A percentile compares a stretch with the other conserved stretches of the same genome.
These are phyloP conservation scores for Prunella strophiata DNA, from an alignment of 2,797 vertebrate species.

Conservation along the genomic window DNA sequence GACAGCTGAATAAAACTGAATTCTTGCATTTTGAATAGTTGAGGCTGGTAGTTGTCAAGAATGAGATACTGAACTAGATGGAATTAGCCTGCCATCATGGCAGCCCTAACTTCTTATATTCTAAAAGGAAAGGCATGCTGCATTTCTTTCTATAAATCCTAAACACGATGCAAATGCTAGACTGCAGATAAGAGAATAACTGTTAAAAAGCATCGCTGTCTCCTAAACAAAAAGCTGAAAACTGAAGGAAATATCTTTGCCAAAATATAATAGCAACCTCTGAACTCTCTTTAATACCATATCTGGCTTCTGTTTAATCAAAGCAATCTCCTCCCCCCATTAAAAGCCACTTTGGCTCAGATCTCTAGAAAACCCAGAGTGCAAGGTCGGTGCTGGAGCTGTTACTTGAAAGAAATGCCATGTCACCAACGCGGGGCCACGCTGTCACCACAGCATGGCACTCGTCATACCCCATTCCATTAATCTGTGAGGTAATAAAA, in stretches of 20 bases:
- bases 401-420: conserved; percentile 34
- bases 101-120: neutral
- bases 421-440: neutral
- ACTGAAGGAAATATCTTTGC: neutral
- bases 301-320: conserved; percentile 61
- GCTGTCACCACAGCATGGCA: conserved; percentile 31
- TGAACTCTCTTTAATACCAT: conserved; percentile 54
- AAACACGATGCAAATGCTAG: neutral
- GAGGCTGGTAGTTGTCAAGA: neutral
- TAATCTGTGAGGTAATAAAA: conserved; percentile 39
- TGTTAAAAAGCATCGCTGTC: conserved; percentile 26
- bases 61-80: neutral
- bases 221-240: conserved; percentile 44
- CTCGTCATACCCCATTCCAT: conserved; percentile 8
- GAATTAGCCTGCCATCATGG: neutral
- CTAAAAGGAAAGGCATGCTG: neutral
- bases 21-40: neutral
- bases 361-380: conserved; percentile 24
- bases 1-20: neutral
- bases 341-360: conserved; percentile 66
- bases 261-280: conserved; percentile 39
- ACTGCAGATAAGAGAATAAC: conserved; percentile 16
- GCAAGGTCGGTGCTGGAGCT: neutral
- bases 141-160: conserved; percentile 8
- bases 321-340: conserved; percentile 46